Evolutionary conservation across 2,888 invertebrate species (phyloP).

Genomic region (Drosophila prostipennis): DNA sequence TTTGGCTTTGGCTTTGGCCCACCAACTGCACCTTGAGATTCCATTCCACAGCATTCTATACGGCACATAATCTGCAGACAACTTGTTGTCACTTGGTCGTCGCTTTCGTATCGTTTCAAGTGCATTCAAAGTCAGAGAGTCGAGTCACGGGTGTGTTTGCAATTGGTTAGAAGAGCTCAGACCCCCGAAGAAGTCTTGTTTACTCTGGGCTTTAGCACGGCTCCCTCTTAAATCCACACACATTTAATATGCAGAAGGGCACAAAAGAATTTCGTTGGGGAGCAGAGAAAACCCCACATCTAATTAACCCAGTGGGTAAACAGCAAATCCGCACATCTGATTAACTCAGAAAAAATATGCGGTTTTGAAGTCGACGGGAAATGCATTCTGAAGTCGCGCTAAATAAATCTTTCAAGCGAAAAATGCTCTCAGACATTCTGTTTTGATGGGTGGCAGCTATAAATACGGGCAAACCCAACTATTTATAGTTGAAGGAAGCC

Average conservation of each 20-base stretch:
- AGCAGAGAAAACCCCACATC: slow-evolving; percentile 22
- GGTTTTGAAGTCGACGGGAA: slow-evolving; percentile 19
- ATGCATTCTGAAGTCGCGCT: slow-evolving; percentile 11
- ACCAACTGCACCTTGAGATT: slow-evolving; percentile 39
- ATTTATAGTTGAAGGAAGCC: slow-evolving; percentile 37
- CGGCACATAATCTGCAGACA: slow-evolving; percentile 32
- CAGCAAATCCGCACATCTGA: slow-evolving; percentile 31
- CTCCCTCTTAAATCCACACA: slow-evolving; percentile 54
- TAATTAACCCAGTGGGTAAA: slow-evolving; percentile 35
- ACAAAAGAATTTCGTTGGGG: slow-evolving; percentile 40
- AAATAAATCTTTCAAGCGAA: slow-evolving; percentile 58
- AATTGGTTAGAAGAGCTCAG: slow-evolving; percentile 3
- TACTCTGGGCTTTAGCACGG: slow-evolving; percentile 55
- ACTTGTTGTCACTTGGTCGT: slow-evolving; percentile 50
- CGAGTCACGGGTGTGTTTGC: slow-evolving; percentile 18
- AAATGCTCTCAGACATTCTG: slow-evolving; percentile 14
- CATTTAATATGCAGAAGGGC: slow-evolving; percentile 39
- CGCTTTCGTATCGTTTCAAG: slow-evolving; percentile 40
- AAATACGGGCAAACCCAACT: slow-evolving; percentile 17
- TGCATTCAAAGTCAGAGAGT: slow-evolving; percentile 20
- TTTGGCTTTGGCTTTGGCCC: slow-evolving; percentile 11
- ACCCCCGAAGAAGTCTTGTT: slow-evolving; percentile 32
- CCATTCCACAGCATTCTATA: slow-evolving; percentile 14
- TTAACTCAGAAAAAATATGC: slow-evolving; percentile 9
- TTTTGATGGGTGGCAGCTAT: slow-evolving; percentile 31